Percentiles rank a stretch among this genome's conserved stretches.
phyloP scores from a whole-genome alignment of 2,888 invertebrate species.

The Drosophila stalkeri region DNA sequence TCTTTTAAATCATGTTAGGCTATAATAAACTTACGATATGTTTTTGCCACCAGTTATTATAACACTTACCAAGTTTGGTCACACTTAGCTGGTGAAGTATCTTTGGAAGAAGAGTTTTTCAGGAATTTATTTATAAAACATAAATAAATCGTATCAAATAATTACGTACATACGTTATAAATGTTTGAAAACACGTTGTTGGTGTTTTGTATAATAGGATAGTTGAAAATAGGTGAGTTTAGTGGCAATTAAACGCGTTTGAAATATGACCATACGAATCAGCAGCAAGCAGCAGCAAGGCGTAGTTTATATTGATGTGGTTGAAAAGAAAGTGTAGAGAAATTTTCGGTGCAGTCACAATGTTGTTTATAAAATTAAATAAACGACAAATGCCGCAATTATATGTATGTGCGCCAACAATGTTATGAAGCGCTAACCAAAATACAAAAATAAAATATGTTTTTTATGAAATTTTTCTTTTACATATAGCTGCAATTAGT shows the following conservation, averaged over 20 bases:
- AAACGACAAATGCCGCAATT: conserved; percentile 38
- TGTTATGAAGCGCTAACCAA: conserved; percentile 18
- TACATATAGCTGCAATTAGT: conserved; percentile 40
- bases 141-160: conserved; percentile 61
- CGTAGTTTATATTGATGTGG: conserved; percentile 77
- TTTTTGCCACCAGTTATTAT: conserved; percentile 16
- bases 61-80: conserved; percentile 27
- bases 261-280: conserved; percentile 61
- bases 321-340: conserved; percentile 84
- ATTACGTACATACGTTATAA: conserved; percentile 72
- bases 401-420: conserved; percentile 42
- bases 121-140: conserved; percentile 67
- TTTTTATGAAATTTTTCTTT: conserved; percentile 39
- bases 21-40: not conserved
- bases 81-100: conserved; percentile 62
- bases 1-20: not conserved
- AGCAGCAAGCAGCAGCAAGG: conserved; percentile 63
- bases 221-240: conserved; percentile 79
- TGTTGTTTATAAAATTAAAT: conserved; percentile 62
- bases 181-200: conserved; percentile 78
- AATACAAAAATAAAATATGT: conserved; percentile 19
- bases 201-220: conserved; percentile 74
- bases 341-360: conserved; percentile 78
- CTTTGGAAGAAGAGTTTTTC: conserved; percentile 72
- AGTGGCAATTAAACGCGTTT: conserved; percentile 68